Evolutionary conservation across 2,113 vertebrate species (phyloP).

Genomic region (Falcunculus frontatus): DNA sequence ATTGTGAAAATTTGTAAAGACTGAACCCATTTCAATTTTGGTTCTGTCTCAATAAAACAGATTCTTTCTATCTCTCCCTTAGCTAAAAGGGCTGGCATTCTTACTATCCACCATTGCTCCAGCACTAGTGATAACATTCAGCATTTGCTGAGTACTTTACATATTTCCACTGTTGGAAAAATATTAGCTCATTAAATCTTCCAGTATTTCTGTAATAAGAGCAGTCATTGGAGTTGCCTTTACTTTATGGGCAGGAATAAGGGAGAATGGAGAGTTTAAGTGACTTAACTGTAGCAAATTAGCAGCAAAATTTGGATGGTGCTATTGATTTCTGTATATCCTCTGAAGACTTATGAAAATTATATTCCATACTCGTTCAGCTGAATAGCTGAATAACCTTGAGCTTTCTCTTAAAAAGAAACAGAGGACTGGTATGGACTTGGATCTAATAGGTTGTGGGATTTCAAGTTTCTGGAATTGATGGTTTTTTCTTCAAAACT

Average conservation of each 20-base stretch:
- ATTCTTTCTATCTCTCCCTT: not conserved
- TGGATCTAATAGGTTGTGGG: not conserved
- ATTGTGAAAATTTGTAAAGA: not conserved
- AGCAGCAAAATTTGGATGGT: not conserved
- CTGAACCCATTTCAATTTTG: not conserved
- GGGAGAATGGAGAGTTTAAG: not conserved
- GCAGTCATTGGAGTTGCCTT: not conserved
- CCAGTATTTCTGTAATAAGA: not conserved
- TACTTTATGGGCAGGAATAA: not conserved
- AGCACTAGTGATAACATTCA: not conserved
- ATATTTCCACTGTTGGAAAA: not conserved
- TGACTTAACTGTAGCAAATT: not conserved
- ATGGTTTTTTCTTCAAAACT: not conserved
- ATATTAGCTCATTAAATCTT: not conserved
- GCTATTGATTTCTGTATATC: not conserved
- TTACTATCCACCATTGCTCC: not conserved
- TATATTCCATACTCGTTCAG: not conserved
- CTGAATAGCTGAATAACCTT: not conserved
- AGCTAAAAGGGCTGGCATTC: not conserved
- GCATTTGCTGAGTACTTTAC: not conserved
- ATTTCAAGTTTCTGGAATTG: not conserved
- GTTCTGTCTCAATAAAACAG: not conserved
- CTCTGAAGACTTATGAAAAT: not conserved
- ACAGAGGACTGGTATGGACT: rapidly evolving
- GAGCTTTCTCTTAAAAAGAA: not conserved